Evolutionary conservation across 2,113 vertebrate genomes (phyloP).

Genomic region (Chaenogobius annularis): DNA sequence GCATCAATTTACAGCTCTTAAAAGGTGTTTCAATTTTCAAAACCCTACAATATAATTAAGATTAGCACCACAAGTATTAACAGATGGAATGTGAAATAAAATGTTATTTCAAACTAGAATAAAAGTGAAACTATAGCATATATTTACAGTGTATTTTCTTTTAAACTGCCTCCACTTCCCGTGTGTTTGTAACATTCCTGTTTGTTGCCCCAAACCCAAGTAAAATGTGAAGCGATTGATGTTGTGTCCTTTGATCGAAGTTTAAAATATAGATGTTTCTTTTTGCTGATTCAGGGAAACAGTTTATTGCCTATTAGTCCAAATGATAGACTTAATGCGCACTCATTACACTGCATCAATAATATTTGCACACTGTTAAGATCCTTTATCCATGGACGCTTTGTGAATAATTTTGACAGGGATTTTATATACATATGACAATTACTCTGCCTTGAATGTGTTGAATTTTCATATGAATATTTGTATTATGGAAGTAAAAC

Average conservation of each 20-base stretch:
- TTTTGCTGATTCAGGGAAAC: conserved; percentile 27
- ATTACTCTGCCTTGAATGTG: not conserved
- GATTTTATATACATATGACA: not conserved
- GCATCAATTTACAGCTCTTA: too few species aligned
- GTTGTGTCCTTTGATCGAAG: conserved; percentile 4
- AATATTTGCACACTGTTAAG: conserved; percentile 37
- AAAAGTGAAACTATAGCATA: too few species aligned
- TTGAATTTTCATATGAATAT: too few species aligned
- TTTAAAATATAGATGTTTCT: conserved; percentile 2
- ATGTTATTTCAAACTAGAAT: too few species aligned
- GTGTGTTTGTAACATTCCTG: not conserved
- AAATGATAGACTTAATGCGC: conserved; percentile 41
- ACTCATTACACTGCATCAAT: conserved; percentile 46
- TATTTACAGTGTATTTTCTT: too few species aligned
- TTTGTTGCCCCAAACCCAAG: not conserved
- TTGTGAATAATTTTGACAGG: not conserved
- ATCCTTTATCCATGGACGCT: not conserved
- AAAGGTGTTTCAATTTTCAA: too few species aligned
- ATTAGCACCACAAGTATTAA: too few species aligned
- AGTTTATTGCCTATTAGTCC: conserved; percentile 32
- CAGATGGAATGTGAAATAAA: too few species aligned
- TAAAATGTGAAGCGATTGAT: not conserved
- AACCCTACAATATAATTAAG: too few species aligned
- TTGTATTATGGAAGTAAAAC: too few species aligned
- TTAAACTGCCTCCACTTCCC: not conserved